Evolutionary conservation across 2,797 vertebrate genomes (phyloP), one percentile per base, ranked within the genome.

Genomic region (Gallinago stenura): DNA sequence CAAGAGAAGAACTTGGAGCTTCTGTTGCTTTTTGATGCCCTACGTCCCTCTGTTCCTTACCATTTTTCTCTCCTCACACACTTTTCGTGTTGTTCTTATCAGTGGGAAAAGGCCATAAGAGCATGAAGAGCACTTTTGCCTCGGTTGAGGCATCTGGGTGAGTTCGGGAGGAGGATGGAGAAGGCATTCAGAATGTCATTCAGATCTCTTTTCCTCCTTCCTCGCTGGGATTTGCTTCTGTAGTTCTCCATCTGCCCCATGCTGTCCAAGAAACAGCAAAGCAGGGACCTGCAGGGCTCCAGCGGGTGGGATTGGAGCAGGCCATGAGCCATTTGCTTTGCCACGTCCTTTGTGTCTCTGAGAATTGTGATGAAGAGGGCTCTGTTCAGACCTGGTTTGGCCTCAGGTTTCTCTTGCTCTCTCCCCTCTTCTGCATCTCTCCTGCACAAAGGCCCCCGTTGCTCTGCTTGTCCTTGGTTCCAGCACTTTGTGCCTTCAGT

Each of bases 401-500:
- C 35, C 33, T 33, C 33, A 25, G 6, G 16, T 56, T 61, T 66
- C 46, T 61, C 45, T 70, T 48, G 18, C 7, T 65, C 6, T 21
- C 15, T 56, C 20, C 41, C 24, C 8, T 58, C 12, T 70, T 39
- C n/a, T 33, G 11, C 20, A 11, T 60, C 6, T 21, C 15, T 70
- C 15, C 35, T 69, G 48, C 48, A 5, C 6, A 6, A 70, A 56
- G 31, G 5, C 45, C 30, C 6, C 1, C 10, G 10, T 10, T 45
- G 83, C 57, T 71, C 19, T 11, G 7, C n/a, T 71, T 1, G 0
- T 26, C 0, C 0, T 35, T 9, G 33, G 21, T 57, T 51, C 33
- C 26, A 76, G 41, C 17, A 12, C 57, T 66, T 83, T 8, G 45
- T 10, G 18, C 4, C 12, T 14, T 39, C 15, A n/a, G 4, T 5